Base-by-base conservation (phyloP, 2,113 vertebrate genomes). In the Silurus asotus region DNA sequence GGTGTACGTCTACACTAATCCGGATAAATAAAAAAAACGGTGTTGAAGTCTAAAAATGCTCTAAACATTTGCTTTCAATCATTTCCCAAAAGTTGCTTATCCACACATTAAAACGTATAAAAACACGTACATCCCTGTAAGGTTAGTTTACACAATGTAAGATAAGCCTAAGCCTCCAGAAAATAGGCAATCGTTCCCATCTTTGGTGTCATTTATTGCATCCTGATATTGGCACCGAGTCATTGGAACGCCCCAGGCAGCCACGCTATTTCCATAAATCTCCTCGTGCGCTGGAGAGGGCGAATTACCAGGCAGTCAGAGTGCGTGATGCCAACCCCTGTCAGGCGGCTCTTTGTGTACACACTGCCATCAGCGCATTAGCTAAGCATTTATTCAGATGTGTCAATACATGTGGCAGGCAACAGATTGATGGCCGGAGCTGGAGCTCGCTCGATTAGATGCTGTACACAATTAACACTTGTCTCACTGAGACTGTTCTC, bases 321-420 rank as follows among this genome's bases (percentile, higher is more conserved):
- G 69, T 64, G 58, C 70, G 85, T 89, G 67, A 89, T 79, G 67
- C 78, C 20, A 61, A 83, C 59, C 86, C 65, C 64, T 67, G 84
- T 80, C 89, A 86, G 55, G 58, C 37, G 9, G 58, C 59, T 28
- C 28, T 28, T 49, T 70, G 76, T 61, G 76, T 82, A 81, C 79
- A 86, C 59, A 84, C 55, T 17, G 77, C 51, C 81, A 59, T 86
- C 86, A 48, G 19, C 62, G 49, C 80, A 87, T 90, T 89, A 90
- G 87, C 77, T 76, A 56, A 83, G 65, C 79, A 83, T 88, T 91
- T 88, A 89, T 89, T 88, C 86, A 87, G 86, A 89, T 53, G 19
- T 84, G 85, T 87, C 88, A 89, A 85, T 87, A 90, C 67, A 19
- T 86, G 69, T 72, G 82, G 84, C 87, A 88, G 86, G 58, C 84